These are phyloP conservation scores for Pseudachorutes palmiensis DNA, from an alignment of 1,140 invertebrate genomes.

Conservation along the genomic window DNA sequence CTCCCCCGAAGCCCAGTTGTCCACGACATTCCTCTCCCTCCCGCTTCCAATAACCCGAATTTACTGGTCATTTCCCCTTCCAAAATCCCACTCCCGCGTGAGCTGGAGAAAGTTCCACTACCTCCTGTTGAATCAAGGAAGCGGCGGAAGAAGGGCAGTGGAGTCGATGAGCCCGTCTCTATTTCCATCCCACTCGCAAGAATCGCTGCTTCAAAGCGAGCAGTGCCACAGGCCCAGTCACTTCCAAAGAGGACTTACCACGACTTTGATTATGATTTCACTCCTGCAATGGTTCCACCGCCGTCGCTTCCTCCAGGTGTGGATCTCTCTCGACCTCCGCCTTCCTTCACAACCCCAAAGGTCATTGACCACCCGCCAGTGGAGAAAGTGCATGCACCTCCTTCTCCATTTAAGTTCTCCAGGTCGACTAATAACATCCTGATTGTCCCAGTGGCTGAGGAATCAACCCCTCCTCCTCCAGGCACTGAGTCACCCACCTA, in stretches of 20 bases:
- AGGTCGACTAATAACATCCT: slow-evolving; percentile 4
- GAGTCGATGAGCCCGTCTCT: neutral
- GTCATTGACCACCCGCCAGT: neutral
- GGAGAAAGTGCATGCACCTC: neutral
- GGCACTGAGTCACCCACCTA: neutral
- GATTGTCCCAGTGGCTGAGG: neutral
- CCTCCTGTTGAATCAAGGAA: neutral
- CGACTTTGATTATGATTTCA: slow-evolving; percentile 3
- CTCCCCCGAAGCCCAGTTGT: neutral
- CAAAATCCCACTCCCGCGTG: neutral
- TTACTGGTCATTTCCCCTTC: neutral
- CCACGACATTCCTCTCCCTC: neutral
- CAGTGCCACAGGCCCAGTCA: neutral
- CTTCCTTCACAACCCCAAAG: slow-evolving; percentile 11
- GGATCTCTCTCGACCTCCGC: slow-evolving; percentile 19
- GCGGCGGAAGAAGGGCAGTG: neutral
- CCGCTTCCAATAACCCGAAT: neutral
- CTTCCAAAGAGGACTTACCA: neutral
- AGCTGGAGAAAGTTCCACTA: neutral
- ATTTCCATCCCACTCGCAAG: slow-evolving; percentile 2
- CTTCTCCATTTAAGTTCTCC: neutral
- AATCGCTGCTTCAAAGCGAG: neutral
- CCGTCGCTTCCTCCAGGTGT: slow-evolving; percentile 16
- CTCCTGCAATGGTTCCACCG: neutral
- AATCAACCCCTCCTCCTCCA: neutral